Evolutionary conservation across 2,113 vertebrate genomes (phyloP).

Genomic region (Daubentonia madagascariensis): DNA sequence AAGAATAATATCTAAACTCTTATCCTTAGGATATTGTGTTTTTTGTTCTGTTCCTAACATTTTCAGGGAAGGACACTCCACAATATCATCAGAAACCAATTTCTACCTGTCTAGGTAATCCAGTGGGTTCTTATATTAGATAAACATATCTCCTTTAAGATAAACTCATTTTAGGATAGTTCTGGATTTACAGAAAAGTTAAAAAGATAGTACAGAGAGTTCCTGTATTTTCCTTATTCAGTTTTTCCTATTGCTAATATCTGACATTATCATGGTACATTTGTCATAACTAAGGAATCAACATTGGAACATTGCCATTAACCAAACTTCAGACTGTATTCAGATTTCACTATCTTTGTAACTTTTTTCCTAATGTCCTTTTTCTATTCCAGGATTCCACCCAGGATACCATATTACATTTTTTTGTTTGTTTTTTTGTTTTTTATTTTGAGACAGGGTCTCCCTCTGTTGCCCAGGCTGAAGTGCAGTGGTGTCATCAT

Average conservation of each 20-base stretch:
- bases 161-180: not conserved
- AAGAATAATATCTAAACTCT: not conserved
- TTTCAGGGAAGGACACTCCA: not conserved
- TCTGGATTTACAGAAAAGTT: not conserved
- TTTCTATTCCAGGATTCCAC: not conserved
- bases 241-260: not conserved
- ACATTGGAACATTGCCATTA: not conserved
- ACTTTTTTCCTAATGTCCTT: not conserved
- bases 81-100: not conserved
- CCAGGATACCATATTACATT: rapidly evolving
- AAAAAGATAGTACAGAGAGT: not conserved
- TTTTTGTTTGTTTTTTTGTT: too few species aligned
- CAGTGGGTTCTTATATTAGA: not conserved
- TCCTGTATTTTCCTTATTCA: not conserved
- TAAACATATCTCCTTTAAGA: not conserved
- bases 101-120: not conserved
- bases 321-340: not conserved
- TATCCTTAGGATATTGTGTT: not conserved
- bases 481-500: too few species aligned
- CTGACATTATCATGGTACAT: not conserved
- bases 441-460: too few species aligned
- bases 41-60: not conserved
- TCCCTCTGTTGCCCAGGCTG: too few species aligned
- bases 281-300: not conserved
- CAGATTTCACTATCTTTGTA: not conserved